Base-by-base conservation (phyloP, 2,113 vertebrate species). In the Zosterops borbonicus region DNA sequence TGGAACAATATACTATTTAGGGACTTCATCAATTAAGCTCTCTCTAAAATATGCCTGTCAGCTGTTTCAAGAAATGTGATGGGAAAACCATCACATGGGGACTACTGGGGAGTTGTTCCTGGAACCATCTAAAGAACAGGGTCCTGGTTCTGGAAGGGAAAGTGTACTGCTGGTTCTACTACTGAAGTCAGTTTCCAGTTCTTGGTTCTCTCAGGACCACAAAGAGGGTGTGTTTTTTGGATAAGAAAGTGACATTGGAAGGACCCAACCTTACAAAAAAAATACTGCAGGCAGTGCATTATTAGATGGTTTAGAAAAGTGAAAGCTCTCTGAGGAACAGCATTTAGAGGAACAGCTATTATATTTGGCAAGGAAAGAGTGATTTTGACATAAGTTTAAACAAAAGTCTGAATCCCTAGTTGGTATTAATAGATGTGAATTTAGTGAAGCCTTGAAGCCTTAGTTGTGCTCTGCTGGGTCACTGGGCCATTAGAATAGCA, bases 351-450 rank as follows among this genome's bases (percentile, higher is more conserved):
- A 93, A n/a, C 24, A 71, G 35, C 44, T 87, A 24, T 87, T 92
- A 31, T 10, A 67, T 55, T 92, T 94, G 92, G 68, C 89, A 91
- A 87, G n/a, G 44, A 75, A 84, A 86, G 80, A 68, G 74, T 83
- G 64, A 68, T 84, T 95, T 71, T 47, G 64, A 86, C 47, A 17
- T 29, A 70, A 80, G 50, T 71, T 16, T 71, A 90, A 90, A 65
- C n/a, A 77, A 59, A 81, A 14, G 25, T 80, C 80, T 71, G 73
- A 89, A 81, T 75, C 69, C 19, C 20, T 73, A 42, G 53, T 11
- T 93, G 60, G 9, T 90, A 58, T 89, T 91, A 82, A 90, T 65
- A 75, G 49, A 33, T 56, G 58, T 62, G 53, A 71, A 81, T 64
- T 73, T 47, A 50, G 60, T 53, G 55, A 62, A 92, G 27, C 64